Conservation (phyloP, 2,888 invertebrate genomes). For the Fissipunctia ypsillon region DNA sequence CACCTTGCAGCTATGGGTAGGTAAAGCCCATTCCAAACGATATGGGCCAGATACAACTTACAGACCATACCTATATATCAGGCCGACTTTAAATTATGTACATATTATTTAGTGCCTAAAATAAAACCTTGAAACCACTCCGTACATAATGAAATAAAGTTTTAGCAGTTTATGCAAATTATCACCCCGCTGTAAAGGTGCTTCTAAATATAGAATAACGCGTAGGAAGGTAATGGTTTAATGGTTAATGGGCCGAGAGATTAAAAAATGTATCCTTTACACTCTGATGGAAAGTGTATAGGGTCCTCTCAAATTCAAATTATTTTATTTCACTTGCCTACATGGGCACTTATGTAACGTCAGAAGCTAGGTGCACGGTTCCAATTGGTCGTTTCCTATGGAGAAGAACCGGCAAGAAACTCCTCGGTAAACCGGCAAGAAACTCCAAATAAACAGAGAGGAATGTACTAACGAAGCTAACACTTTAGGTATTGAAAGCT, state of each 20-base stretch:
- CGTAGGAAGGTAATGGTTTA: constrained; percentile 20
- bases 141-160: neutral
- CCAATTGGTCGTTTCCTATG: no score
- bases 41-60: neutral
- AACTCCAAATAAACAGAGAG: no score
- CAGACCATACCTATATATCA: neutral
- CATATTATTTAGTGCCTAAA: neutral
- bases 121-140: no score
- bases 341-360: no score
- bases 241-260: constrained; percentile 24
- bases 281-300: constrained; percentile 7
- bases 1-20: no score
- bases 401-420: no score
- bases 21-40: neutral
- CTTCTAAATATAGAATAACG: constrained; percentile 29
- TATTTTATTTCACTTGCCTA: no score
- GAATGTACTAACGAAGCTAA: no score
- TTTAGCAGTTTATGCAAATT: constrained; percentile 38
- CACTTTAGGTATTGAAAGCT: no score
- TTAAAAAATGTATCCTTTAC: constrained; percentile 42
- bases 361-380: no score
- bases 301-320: no score
- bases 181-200: constrained; percentile 12
- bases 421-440: no score
- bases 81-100: neutral